Evolutionary conservation across 2,797 vertebrate genomes (phyloP).

Genomic region (Prunella strophiata): DNA sequence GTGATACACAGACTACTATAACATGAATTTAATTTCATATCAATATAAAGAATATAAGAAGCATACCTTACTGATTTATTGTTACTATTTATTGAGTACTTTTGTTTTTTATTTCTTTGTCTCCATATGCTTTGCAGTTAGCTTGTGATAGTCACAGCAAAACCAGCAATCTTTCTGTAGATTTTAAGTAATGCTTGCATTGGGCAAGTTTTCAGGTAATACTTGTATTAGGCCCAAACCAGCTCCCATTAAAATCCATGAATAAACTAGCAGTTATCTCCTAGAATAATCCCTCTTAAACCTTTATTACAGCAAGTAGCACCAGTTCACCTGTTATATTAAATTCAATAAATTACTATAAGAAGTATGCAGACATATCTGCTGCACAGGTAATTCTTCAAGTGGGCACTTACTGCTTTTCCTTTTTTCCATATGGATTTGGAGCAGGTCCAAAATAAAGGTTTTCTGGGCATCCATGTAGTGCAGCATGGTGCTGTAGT

Average conservation of each 20-base stretch:
- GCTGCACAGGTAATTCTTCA: constrained; percentile 21
- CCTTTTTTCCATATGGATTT: not conserved
- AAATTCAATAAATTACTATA: constrained; percentile 38
- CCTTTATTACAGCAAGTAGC: constrained; percentile 37
- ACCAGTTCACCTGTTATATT: constrained; percentile 36
- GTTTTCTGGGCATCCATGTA: not conserved
- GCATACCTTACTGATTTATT: not conserved
- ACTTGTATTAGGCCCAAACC: not conserved
- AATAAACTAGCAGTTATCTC: constrained; percentile 36
- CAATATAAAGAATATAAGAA: not conserved
- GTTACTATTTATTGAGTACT: not conserved
- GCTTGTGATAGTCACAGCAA: not conserved
- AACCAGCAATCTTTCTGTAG: not conserved
- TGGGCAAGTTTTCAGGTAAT: not conserved
- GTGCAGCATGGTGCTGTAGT: not conserved
- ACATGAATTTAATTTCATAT: not conserved
- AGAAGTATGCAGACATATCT: constrained; percentile 10
- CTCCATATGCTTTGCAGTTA: not conserved
- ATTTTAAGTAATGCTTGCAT: not conserved
- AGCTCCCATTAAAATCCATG: constrained; percentile 6
- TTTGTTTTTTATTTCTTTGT: not conserved
- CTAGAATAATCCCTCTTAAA: constrained; percentile 57
- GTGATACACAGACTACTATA: not conserved
- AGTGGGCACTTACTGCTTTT: not conserved
- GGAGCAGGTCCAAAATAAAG: not conserved